Evolutionary conservation across 1,140 invertebrate genomes (phyloP).

Genomic region (Uloborus diversus): DNA sequence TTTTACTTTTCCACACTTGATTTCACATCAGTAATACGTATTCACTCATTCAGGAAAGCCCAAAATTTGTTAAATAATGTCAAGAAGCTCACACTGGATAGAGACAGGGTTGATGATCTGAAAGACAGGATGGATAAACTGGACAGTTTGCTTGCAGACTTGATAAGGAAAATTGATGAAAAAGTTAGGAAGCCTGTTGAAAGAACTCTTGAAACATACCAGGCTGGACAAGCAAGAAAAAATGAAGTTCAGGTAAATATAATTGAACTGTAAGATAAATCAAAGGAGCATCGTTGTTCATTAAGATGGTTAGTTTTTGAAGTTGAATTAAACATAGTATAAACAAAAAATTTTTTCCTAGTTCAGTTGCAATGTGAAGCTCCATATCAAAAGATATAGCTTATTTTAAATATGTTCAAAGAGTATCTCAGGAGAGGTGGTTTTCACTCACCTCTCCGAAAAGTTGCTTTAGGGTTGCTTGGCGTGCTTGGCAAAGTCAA

Average conservation of each 20-base stretch:
- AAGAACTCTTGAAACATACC: slow-evolving; percentile 23
- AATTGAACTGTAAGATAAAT: not conserved
- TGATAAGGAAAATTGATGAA: slow-evolving; percentile 57
- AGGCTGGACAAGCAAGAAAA: slow-evolving; percentile 14
- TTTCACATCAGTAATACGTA: not conserved
- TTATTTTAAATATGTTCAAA: too few relatives aligned
- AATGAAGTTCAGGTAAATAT: slow-evolving; percentile 39
- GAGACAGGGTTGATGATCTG: slow-evolving; percentile 36
- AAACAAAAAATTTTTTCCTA: too few relatives aligned
- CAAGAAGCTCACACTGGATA: slow-evolving; percentile 54
- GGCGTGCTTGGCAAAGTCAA: too few relatives aligned
- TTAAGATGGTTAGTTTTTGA: too few relatives aligned
- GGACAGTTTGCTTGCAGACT: slow-evolving; percentile 43
- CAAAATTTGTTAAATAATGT: slow-evolving; percentile 57
- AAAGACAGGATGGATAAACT: slow-evolving; percentile 56
- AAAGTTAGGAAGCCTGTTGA: slow-evolving; percentile 58
- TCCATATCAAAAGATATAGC: too few relatives aligned
- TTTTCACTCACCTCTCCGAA: too few relatives aligned
- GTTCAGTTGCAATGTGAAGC: too few relatives aligned
- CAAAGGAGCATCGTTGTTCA: too few relatives aligned
- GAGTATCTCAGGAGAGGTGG: too few relatives aligned
- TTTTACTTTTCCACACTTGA: not conserved
- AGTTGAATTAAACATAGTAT: too few relatives aligned
- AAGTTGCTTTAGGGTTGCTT: too few relatives aligned
- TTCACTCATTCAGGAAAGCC: slow-evolving; percentile 49